Conservation (phyloP, 1,140 invertebrate species). For the Caerostris darwini region DNA sequence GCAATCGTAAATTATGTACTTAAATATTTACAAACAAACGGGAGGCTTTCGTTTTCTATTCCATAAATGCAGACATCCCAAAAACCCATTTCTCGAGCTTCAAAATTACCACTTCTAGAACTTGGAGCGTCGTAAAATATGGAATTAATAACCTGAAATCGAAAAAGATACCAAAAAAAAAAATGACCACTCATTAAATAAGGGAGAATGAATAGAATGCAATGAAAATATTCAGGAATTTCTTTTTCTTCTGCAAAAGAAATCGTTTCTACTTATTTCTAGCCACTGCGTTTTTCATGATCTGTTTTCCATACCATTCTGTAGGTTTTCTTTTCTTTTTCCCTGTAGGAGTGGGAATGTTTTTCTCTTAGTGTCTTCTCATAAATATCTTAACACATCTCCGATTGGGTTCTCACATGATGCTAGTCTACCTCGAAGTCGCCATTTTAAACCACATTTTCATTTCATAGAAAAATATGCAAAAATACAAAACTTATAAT, state of each 20-base stretch:
- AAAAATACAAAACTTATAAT: no score
- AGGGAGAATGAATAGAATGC: not conserved
- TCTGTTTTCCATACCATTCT: slow-evolving; percentile 35
- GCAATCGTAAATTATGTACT: no score
- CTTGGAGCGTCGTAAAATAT: slow-evolving; percentile 11
- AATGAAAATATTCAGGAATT: not conserved
- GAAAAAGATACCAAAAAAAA: not conserved
- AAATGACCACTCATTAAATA: slow-evolving; percentile 30
- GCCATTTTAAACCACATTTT: not conserved
- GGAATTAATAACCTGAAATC: slow-evolving; percentile 42
- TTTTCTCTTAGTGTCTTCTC: not conserved
- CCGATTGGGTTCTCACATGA: not conserved
- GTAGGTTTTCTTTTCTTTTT: not conserved
- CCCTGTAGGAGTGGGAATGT: not conserved
- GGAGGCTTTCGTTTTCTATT: no score
- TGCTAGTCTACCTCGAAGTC: not conserved
- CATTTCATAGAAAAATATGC: no score
- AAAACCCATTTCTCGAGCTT: no score
- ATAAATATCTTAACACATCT: slow-evolving; percentile 1
- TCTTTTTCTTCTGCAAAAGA: not conserved
- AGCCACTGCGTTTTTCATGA: slow-evolving; percentile 57
- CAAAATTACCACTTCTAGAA: not conserved
- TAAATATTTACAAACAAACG: no score
- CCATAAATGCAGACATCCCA: no score
- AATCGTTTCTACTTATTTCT: not conserved